These are phyloP conservation scores for Chrysochloris asiatica DNA, from an alignment of 2,113 vertebrate species.

Conservation along the genomic window DNA sequence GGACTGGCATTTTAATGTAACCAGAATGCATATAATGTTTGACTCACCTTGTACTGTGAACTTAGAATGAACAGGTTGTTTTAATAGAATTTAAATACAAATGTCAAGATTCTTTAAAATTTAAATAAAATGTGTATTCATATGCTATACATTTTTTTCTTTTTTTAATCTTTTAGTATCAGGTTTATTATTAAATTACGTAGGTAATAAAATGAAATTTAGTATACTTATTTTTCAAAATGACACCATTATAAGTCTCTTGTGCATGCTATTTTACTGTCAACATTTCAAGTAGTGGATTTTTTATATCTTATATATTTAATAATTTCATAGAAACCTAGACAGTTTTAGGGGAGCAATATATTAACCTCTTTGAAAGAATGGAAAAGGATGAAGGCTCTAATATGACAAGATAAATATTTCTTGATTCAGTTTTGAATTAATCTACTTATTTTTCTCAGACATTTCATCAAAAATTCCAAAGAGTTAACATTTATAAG, in stretches of 20 bases:
- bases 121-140: background rate
- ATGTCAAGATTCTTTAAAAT: constrained; percentile 52
- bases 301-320: too few species aligned
- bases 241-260: constrained; percentile 2
- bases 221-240: constrained; percentile 14
- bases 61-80: constrained; percentile 2
- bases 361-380: constrained; percentile 22
- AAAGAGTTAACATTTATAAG: too few species aligned
- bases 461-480: constrained; percentile 41
- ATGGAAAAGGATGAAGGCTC: background rate
- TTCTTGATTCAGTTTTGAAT: constrained; percentile 20
- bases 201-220: constrained; percentile 41
- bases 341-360: background rate
- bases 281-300: background rate
- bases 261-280: background rate
- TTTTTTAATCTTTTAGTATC: constrained; percentile 1
- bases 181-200: constrained; percentile 43
- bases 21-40: too few species aligned
- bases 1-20: too few species aligned
- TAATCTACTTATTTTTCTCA: constrained; percentile 24
- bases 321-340: constrained; percentile 24
- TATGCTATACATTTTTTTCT: background rate
- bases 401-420: background rate
- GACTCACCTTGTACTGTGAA: too few species aligned
- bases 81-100: constrained; percentile 38